Evolutionary conservation across 1,140 invertebrate species (phyloP).

Genomic region (Atta cephalotes): DNA sequence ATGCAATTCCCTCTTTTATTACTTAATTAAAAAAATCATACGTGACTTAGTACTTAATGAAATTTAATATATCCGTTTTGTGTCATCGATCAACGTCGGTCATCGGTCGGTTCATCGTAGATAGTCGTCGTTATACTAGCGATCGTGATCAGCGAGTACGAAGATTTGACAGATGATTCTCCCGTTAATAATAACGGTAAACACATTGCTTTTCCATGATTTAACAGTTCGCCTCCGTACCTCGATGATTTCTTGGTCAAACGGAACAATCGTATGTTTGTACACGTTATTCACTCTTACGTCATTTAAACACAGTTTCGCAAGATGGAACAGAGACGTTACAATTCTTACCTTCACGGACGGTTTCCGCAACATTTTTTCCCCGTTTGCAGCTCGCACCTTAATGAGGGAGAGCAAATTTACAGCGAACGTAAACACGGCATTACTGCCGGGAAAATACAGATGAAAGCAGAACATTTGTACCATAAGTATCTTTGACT

Average conservation of each 20-base stretch:
- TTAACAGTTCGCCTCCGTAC: constrained; percentile 38
- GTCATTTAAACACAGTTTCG: constrained; percentile 28
- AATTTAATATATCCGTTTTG: not conserved
- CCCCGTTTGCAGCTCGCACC: not conserved
- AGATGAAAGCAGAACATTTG: not conserved
- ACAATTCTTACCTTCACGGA: constrained; percentile 27
- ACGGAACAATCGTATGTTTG: constrained; percentile 32
- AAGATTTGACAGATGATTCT: constrained; percentile 7
- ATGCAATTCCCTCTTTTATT: not conserved
- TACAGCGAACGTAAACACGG: constrained; percentile 25
- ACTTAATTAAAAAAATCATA: constrained; percentile 13
- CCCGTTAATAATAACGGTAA: constrained; percentile 56
- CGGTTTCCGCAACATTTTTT: constrained; percentile 38
- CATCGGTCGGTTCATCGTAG: constrained; percentile 3
- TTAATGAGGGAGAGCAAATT: constrained; percentile 24
- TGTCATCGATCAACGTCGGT: not conserved
- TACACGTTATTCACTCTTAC: constrained; percentile 31
- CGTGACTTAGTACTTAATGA: not conserved
- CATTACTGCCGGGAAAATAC: not conserved
- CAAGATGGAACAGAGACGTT: constrained; percentile 12
- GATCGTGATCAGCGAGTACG: not conserved
- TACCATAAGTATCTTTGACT: constrained; percentile 12
- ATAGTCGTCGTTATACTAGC: constrained; percentile 11
- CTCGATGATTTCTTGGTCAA: constrained; percentile 63
- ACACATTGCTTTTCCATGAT: constrained; percentile 16